Evolutionary conservation across 2,888 invertebrate genomes (phyloP).

Genomic region (Anticlea derivata): DNA sequence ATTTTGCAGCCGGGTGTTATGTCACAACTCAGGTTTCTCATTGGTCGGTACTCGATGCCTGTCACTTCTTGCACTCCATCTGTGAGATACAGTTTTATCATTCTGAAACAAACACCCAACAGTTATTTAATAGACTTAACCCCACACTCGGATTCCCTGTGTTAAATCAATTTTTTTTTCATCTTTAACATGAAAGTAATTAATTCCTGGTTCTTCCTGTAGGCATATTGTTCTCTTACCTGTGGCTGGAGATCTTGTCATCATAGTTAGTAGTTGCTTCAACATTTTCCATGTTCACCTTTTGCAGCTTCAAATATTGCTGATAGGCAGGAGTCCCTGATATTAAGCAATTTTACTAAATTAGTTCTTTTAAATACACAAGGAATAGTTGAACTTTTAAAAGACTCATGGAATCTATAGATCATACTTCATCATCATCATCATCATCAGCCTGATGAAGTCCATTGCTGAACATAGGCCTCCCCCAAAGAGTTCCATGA

Average conservation of each 20-base stretch:
- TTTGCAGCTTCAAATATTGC: constrained; percentile 83
- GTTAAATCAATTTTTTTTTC: too few relatives aligned
- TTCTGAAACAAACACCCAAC: constrained; percentile 83
- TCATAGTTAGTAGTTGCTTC: constrained; percentile 82
- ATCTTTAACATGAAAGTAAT: too few relatives aligned
- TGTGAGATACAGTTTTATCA: constrained; percentile 88
- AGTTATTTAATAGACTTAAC: background rate
- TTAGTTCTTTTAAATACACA: background rate
- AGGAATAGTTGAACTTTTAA: too few relatives aligned
- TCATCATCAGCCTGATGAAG: too few relatives aligned
- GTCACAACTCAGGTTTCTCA: constrained; percentile 82
- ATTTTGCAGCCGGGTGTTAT: constrained; percentile 86
- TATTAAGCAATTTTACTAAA: constrained; percentile 13
- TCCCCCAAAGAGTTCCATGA: too few relatives aligned
- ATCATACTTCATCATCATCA: too few relatives aligned
- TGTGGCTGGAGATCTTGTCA: constrained; percentile 65
- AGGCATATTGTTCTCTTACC: constrained; percentile 43
- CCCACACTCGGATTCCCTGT: too few relatives aligned
- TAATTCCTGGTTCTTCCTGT: too few relatives aligned
- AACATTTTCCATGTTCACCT: constrained; percentile 74
- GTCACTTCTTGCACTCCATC: constrained; percentile 89
- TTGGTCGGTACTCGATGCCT: constrained; percentile 88
- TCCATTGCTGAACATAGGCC: too few relatives aligned
- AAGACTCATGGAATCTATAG: too few relatives aligned
- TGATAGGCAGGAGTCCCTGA: constrained; percentile 82